A percentile compares a stretch with the other conserved stretches of the same genome.
phyloP scores from a whole-genome alignment of 2,888 invertebrate species.

The Drosophila subquinaria region DNA sequence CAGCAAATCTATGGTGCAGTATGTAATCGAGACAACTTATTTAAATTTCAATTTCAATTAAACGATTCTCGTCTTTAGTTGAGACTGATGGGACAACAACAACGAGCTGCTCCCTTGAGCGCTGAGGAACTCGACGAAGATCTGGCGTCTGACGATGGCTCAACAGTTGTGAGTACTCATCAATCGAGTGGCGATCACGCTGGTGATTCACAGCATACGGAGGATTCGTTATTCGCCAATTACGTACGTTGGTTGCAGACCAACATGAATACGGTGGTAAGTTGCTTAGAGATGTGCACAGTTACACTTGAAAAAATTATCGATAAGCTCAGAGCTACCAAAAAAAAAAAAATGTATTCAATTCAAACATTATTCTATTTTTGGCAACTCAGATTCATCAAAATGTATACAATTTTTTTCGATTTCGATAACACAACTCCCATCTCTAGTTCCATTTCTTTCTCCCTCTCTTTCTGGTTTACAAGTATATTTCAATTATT shows the following conservation, averaged over 20 bases:
- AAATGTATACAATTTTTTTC: too few species aligned
- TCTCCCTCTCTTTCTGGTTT: too few species aligned
- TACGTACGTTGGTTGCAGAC: constrained; percentile 51
- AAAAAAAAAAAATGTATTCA: too few species aligned
- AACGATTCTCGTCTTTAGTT: constrained; percentile 22
- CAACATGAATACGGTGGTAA: constrained; percentile 47
- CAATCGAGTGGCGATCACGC: background rate
- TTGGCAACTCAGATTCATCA: too few species aligned
- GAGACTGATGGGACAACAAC: constrained; percentile 37
- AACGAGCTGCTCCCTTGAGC: background rate
- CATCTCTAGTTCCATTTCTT: too few species aligned
- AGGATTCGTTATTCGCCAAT: constrained; percentile 38
- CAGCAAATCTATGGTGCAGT: constrained; percentile 57
- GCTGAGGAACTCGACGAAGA: background rate
- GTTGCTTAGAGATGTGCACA: background rate
- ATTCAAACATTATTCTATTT: too few species aligned
- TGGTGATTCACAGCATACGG: background rate
- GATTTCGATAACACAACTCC: too few species aligned
- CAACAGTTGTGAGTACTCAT: too few species aligned
- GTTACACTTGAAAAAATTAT: background rate
- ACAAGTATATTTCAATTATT: too few species aligned
- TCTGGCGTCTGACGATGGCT: too few species aligned
- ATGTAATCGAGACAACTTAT: constrained; percentile 16
- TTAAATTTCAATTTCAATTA: background rate
- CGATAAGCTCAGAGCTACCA: background rate